Base-by-base conservation (phyloP, 2,797 vertebrate species). In the Apogon hyalosoma region DNA sequence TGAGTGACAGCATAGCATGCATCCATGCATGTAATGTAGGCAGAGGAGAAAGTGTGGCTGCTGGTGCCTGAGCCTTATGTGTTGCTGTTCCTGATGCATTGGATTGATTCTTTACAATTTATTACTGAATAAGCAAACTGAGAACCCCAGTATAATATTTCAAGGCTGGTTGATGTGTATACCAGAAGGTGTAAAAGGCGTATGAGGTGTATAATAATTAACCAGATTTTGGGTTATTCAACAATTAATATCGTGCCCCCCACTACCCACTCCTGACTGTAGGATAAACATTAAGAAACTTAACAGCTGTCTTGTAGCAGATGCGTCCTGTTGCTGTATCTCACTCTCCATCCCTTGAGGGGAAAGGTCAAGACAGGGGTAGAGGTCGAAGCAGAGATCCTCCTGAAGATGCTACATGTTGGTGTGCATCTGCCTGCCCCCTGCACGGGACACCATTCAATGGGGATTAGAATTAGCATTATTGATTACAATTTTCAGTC, bases 241-340 rank as follows among this genome's bases (percentile, higher is more conserved):
- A 66, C 57, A 83, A 72, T 80, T 77, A 90, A 91, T 87, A 90
- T 70, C 48, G 71, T 63, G 56, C 11, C 46, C 51, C 69, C 65
- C 51, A 66, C 47, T 77, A 49, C 39, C 74, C 59, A 66, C 71
- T 62, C 55, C 76, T 50, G 56, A 79, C 72, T 82, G 83, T 75
- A 85, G 80, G 65, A 87, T 81, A 86, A 88, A 88, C 88, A 92
- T 90, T 88, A 85, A 82, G 83, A 83, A 88, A 82, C 83, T 74
- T 87, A 93, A 79, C 92, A 94, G 92, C 93, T 94, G 94, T 87
- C 88, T 83, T 7, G 70, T 52, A 88, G 90, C 94, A 94, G 93
- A 95, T 94, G 94, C 88, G 83, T 80, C 76, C 88, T 87, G 83
- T 86, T 85, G 80, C 86, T 80, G 42, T 71, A 82, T 79, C 83